phyloP scores from a whole-genome alignment of 2,113 vertebrate genomes.

The Syngnathus floridae region DNA sequence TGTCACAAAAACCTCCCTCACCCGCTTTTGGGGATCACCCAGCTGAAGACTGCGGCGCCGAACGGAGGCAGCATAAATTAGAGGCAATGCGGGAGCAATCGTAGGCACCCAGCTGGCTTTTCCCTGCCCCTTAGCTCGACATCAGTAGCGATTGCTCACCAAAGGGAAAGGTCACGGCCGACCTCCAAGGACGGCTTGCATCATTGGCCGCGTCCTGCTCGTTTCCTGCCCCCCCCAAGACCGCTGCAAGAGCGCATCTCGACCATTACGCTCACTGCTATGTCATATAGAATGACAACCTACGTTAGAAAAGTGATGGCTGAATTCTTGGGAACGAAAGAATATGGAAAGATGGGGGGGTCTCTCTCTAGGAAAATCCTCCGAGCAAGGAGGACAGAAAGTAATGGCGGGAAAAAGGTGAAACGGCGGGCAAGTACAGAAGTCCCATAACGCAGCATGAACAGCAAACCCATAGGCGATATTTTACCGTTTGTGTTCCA shows the following conservation, averaged over 20 bases:
- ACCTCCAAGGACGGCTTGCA: not conserved
- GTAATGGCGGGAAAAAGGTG: slow-evolving; percentile 33
- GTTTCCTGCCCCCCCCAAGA: not conserved
- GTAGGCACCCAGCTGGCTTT: slow-evolving; percentile 13
- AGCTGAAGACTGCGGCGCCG: slow-evolving; percentile 11
- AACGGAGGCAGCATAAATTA: slow-evolving; percentile 37
- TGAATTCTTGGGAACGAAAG: not conserved
- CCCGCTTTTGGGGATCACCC: slow-evolving; percentile 10
- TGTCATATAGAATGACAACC: not conserved
- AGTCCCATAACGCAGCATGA: slow-evolving; percentile 14
- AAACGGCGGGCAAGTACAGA: slow-evolving; percentile 42
- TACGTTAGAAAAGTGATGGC: not conserved
- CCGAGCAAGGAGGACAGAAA: slow-evolving; percentile 32
- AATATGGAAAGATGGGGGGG: not conserved
- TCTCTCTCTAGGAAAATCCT: slow-evolving; percentile 42
- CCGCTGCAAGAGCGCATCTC: not conserved
- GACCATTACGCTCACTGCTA: not conserved
- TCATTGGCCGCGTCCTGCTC: not conserved
- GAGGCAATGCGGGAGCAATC: slow-evolving; percentile 19
- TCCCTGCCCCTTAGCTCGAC: slow-evolving; percentile 12
- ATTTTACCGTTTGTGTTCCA: slow-evolving; percentile 41
- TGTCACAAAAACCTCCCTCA: slow-evolving; percentile 17
- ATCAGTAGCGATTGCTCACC: slow-evolving; percentile 6
- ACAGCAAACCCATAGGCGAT: slow-evolving; percentile 27
- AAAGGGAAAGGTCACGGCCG: slow-evolving; percentile 3